Base-by-base conservation (phyloP, 2,797 vertebrate genomes). In the Rhinichthys osculus region DNA sequence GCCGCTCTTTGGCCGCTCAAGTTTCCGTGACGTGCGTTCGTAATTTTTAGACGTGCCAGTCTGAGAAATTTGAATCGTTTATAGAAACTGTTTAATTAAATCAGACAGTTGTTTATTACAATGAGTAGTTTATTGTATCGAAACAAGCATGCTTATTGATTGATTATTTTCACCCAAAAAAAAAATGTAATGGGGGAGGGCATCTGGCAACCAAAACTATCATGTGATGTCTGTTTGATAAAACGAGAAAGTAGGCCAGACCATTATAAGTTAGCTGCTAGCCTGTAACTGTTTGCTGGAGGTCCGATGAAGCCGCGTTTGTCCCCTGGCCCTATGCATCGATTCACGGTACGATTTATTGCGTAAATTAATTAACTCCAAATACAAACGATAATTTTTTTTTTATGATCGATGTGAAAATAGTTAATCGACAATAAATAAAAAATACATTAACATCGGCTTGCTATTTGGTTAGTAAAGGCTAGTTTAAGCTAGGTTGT, bases 1-100 rank as follows among this genome's bases (percentile, higher is more conserved):
- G 35, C 35, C 5, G 35, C 35, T 3, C 35, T 27, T 27, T 27
- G 30, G 30, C 30, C 30, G 30, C 30, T 30, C 6, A 50, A 50
- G 71, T 76, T 83, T 76, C 82, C 82, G 76, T 83, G 40, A 77
- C 71, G 57, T 11, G 7, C 3, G 13, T 9, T 17, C 30, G 21
- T 83, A 74, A 47, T 9, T 50, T 74, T 47, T 19, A 42, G 21
- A 54, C 47, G 7, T 30, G 38, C 21, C 23, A 16, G 2, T 42
- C 35, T 30, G 5, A 17, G 19, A 72, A 23, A 33, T 33, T 11
- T 17, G 6, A 4, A 8, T 33, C 21, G 38, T 44, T 7, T 72
- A 23, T 17, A 83, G 14, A 59, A 62, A 47, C 33, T 2, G 11
- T 35, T 44, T 14, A 8, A 16, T 16, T 23, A n/a, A 5, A 10